These are phyloP conservation scores for Zaprionus tsacasi DNA, from an alignment of 1,140 invertebrate species.

Conservation along the genomic window DNA sequence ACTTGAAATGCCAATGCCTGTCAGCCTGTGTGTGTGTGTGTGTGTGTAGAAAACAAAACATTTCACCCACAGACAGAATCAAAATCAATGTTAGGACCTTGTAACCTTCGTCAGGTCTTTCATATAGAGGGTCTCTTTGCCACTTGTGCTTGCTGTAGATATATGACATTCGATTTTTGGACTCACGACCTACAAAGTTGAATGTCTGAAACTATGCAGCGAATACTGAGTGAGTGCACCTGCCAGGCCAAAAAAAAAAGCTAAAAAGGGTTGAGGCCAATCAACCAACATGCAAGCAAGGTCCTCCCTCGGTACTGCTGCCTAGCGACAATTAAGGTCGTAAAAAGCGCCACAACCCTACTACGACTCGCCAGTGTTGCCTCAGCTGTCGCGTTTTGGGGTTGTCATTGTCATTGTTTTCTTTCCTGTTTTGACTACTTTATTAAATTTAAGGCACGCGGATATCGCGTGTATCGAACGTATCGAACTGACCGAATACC, in stretches of 20 bases:
- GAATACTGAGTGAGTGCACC: slow-evolving; percentile 38
- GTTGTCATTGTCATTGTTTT: slow-evolving; percentile 57
- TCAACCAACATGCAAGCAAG: slow-evolving; percentile 66
- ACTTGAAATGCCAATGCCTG: slow-evolving; percentile 33
- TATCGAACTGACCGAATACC: slow-evolving; percentile 37
- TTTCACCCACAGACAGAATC: slow-evolving; percentile 28
- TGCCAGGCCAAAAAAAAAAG: slow-evolving; percentile 33
- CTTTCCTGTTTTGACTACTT: slow-evolving; percentile 67
- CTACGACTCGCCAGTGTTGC: slow-evolving; percentile 8
- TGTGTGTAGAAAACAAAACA: slow-evolving; percentile 8
- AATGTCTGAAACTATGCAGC: slow-evolving; percentile 52
- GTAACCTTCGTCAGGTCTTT: slow-evolving; percentile 39
- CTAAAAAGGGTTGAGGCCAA: slow-evolving; percentile 24
- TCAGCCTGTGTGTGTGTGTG: slow-evolving; percentile 18
- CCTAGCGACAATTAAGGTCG: slow-evolving; percentile 72
- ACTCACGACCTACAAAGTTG: slow-evolving; percentile 55
- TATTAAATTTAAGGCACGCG: slow-evolving; percentile 68
- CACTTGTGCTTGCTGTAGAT: slow-evolving; percentile 19
- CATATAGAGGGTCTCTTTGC: not conserved
- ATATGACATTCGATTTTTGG: slow-evolving; percentile 54
- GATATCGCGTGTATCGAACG: slow-evolving; percentile 12
- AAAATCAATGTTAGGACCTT: slow-evolving; percentile 63
- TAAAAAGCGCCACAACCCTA: slow-evolving; percentile 4
- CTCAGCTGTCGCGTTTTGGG: slow-evolving; percentile 23
- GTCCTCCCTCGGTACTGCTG: slow-evolving; percentile 36